These are phyloP conservation scores for Coregonus ussuriensis DNA, from an alignment of 2,797 vertebrate species.

Conservation along the genomic window DNA sequence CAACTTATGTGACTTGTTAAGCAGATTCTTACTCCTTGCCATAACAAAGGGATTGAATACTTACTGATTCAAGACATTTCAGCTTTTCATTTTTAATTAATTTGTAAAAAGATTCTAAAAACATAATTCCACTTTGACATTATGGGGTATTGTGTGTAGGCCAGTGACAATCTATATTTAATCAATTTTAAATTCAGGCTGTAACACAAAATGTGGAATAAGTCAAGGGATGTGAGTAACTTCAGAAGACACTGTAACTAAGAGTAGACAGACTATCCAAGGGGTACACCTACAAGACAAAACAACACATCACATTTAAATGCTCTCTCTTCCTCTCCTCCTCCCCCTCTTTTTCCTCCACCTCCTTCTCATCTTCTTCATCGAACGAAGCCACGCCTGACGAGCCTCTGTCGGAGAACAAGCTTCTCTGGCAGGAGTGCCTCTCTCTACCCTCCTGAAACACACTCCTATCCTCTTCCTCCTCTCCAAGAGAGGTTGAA, in stretches of 20 bases:
- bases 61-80: no score
- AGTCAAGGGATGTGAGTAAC: no score
- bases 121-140: no score
- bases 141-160: no score
- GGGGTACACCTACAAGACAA: conserved; percentile 48
- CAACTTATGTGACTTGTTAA: no score
- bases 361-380: conserved; percentile 74
- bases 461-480: conserved; percentile 72
- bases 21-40: no score
- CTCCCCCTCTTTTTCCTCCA: conserved; percentile 62
- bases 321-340: conserved; percentile 73
- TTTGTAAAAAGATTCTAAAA: no score
- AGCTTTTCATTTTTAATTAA: no score
- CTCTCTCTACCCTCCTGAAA: conserved; percentile 72
- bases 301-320: conserved; percentile 65
- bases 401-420: conserved; percentile 87
- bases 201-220: no score
- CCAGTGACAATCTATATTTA: no score
- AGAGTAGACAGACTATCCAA: conserved; percentile 50
- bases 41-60: no score
- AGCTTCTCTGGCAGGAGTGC: conserved; percentile 74
- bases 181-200: no score
- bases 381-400: conserved; percentile 91
- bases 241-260: neutral
- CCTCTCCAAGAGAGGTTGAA: conserved; percentile 80